Conservation (phyloP, 2,888 invertebrate genomes). For the Pocota personata region DNA sequence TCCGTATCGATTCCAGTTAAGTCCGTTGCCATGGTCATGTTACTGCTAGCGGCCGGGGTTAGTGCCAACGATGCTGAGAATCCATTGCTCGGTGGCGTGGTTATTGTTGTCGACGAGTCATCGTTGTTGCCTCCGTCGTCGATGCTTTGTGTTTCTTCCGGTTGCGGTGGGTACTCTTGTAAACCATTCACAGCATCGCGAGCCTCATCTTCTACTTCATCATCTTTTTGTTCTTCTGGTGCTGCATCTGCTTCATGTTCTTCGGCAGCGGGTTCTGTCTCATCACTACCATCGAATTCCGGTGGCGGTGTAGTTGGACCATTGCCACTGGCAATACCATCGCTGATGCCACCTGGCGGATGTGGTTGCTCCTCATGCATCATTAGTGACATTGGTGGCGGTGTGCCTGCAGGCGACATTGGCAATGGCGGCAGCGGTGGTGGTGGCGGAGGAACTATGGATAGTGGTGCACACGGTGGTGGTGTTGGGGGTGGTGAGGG, state of each 20-base stretch:
- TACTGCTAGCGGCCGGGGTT: constrained; percentile 77
- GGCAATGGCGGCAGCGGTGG: constrained; percentile 76
- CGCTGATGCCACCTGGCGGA: constrained; percentile 49
- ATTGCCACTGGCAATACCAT: constrained; percentile 58
- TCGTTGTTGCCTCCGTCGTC: constrained; percentile 76
- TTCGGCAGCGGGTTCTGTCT: constrained; percentile 39
- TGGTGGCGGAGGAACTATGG: constrained; percentile 76
- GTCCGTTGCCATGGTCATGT: constrained; percentile 64
- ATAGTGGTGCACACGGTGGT: constrained; percentile 78
- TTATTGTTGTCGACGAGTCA: constrained; percentile 81
- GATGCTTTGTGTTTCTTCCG: constrained; percentile 73
- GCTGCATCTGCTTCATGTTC: constrained; percentile 1
- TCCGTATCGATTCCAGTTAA: constrained; percentile 62
- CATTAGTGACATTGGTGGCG: constrained; percentile 53
- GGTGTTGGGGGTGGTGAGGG: constrained; percentile 81
- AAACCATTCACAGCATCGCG: constrained; percentile 33
- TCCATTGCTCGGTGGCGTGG: constrained; percentile 81
- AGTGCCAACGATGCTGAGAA: constrained; percentile 80
- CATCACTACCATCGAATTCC: constrained; percentile 64
- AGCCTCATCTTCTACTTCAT: constrained; percentile 22
- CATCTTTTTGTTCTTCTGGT: constrained; percentile 41
- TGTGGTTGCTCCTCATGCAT: constrained; percentile 62
- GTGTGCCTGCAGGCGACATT: constrained; percentile 63
- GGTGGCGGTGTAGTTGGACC: constrained; percentile 75
- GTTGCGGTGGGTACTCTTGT: constrained; percentile 45